Percentiles rank a stretch among this genome's conserved stretches.
Evolutionary conservation across 2,888 invertebrate genomes (phyloP).

Genomic region (Criorhina ranunculi): DNA sequence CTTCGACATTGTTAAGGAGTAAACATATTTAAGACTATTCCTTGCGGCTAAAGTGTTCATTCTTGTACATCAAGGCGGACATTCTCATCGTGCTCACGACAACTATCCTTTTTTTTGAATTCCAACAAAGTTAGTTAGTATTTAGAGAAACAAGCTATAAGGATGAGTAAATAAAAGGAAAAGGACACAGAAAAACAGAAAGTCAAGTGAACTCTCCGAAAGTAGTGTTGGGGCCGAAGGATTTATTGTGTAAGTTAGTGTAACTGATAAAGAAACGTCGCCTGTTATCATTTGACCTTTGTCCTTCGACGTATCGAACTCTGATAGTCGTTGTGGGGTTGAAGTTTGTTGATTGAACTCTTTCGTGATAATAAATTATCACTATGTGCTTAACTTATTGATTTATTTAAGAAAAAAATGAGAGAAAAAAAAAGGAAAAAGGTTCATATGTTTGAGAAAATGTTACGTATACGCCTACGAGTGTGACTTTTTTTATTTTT

Average conservation of each 20-base stretch:
- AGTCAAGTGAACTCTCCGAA: constrained; percentile 19
- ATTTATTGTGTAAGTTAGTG: constrained; percentile 50
- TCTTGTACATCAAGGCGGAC: constrained; percentile 2
- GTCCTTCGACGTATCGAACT: constrained; percentile 18
- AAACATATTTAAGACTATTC: neutral
- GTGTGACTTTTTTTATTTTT: too few relatives aligned
- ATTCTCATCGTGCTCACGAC: neutral
- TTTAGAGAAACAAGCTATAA: neutral
- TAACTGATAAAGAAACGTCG: constrained; percentile 46
- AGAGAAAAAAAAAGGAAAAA: too few relatives aligned
- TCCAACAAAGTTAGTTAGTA: constrained; percentile 12
- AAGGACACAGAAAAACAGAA: constrained; percentile 1
- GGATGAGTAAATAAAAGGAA: neutral
- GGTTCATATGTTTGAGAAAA: too few relatives aligned
- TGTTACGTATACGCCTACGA: too few relatives aligned
- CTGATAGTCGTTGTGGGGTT: neutral
- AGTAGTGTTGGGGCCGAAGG: constrained; percentile 2
- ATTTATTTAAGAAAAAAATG: too few relatives aligned
- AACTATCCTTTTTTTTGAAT: neutral
- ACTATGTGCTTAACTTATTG: constrained; percentile 7
- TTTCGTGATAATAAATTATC: constrained; percentile 32
- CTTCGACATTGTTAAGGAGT: neutral
- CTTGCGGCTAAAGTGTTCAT: neutral
- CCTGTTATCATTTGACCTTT: constrained; percentile 20
- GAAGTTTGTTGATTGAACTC: constrained; percentile 47